phyloP scores from a whole-genome alignment of 2,797 vertebrate species.

The Sphenopsis melanotis region DNA sequence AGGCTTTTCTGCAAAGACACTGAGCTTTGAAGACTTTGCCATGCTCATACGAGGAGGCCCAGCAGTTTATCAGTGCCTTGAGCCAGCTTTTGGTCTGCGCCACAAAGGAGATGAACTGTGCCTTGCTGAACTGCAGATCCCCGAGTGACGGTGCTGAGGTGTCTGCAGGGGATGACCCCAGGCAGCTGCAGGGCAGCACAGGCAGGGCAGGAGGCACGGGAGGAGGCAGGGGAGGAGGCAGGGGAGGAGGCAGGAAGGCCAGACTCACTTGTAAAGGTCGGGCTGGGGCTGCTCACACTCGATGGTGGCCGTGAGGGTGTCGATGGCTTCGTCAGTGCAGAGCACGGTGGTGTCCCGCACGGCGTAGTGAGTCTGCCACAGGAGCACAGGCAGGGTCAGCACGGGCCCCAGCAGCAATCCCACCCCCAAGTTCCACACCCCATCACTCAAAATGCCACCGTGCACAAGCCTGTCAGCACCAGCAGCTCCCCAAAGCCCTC shows the following conservation, averaged over 20 bases:
- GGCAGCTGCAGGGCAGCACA: not conserved
- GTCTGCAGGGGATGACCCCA: not conserved
- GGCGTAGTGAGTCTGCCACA: conserved; percentile 88
- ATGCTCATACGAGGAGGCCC: rapidly evolving
- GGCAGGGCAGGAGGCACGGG: not conserved
- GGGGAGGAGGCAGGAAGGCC: not conserved
- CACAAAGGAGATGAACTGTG: rapidly evolving
- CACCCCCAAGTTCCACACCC: rapidly evolving
- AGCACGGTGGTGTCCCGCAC: conserved; percentile 82
- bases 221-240: not conserved
- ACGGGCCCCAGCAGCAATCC: not conserved
- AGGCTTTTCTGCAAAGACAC: not conserved
- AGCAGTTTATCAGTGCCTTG: not conserved
- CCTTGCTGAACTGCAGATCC: not conserved
- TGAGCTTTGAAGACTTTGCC: not conserved
- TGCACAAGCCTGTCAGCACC: not conserved
- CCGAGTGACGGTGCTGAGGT: rapidly evolving
- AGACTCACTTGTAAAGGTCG: conserved; percentile 95
- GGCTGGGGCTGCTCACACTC: conserved; percentile 98
- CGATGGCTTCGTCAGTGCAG: conserved; percentile 79
- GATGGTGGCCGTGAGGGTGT: conserved; percentile 85
- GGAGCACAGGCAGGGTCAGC: not conserved
- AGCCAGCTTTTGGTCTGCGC: not conserved
- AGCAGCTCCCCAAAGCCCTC: not conserved
- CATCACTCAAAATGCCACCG: rapidly evolving